Evolutionary conservation across 1,140 invertebrate genomes (phyloP).

Genomic region (Drosophila paulistorum): DNA sequence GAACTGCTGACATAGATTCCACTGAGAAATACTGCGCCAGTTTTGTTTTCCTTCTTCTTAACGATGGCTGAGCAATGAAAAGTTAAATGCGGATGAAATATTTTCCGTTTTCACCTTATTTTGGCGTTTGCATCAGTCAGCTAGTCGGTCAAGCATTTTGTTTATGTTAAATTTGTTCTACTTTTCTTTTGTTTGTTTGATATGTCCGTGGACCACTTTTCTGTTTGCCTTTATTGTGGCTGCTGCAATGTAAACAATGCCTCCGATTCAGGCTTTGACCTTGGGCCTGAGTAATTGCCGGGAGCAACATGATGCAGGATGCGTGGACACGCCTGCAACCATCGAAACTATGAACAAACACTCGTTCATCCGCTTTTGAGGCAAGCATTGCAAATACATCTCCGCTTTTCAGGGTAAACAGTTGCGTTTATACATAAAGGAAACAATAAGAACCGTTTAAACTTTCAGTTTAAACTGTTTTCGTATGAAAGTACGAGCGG

Average conservation of each 20-base stretch:
- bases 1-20: conserved; percentile 67
- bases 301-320: background rate
- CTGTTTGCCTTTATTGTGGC: background rate
- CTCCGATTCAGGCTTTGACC: background rate
- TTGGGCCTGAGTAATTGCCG: conserved; percentile 1
- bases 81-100: conserved; percentile 50
- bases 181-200: conserved; percentile 28
- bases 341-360: background rate
- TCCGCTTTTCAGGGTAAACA: background rate
- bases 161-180: conserved; percentile 6
- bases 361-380: conserved; percentile 5
- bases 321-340: background rate
- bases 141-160: background rate
- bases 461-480: background rate
- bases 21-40: conserved; percentile 70
- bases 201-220: conserved; percentile 44
- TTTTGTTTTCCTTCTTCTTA: conserved; percentile 70
- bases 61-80: conserved; percentile 69
- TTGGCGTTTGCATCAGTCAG: conserved; percentile 25
- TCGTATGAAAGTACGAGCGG: background rate
- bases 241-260: conserved; percentile 5
- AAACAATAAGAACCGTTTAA: background rate
- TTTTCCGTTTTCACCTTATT: conserved; percentile 40
- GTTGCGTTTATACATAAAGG: background rate
- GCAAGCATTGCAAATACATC: conserved; percentile 20